phyloP scores from a whole-genome alignment of 2,888 invertebrate genomes.

The Polyommatus icarus region DNA sequence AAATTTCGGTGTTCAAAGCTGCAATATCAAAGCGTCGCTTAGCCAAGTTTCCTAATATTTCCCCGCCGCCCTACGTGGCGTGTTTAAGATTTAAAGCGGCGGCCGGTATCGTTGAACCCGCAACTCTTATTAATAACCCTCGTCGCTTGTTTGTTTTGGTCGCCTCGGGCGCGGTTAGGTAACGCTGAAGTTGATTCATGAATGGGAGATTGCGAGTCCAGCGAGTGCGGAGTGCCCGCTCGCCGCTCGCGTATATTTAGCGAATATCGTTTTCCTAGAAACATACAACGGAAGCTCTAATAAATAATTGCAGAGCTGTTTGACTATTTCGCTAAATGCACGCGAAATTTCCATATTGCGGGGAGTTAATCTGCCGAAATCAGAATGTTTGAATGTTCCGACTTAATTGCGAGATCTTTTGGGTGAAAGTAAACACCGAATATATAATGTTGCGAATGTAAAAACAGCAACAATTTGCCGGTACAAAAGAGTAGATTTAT shows the following conservation, averaged over 20 bases:
- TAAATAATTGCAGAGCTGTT: constrained; percentile 43
- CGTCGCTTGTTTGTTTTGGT: constrained; percentile 72
- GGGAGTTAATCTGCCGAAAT: not conserved
- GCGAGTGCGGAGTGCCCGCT: constrained; percentile 46
- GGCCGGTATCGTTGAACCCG: constrained; percentile 75
- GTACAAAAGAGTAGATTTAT: constrained; percentile 22
- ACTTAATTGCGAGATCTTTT: not conserved
- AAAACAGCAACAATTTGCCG: constrained; percentile 1
- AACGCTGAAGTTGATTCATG: constrained; percentile 79
- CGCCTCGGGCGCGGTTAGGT: constrained; percentile 69
- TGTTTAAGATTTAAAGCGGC: constrained; percentile 62
- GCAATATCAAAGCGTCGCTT: not conserved
- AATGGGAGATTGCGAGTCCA: constrained; percentile 67
- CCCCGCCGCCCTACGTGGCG: constrained; percentile 51
- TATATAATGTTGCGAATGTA: constrained; percentile 18
- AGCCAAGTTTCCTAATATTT: constrained; percentile 45
- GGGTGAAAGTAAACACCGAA: not conserved
- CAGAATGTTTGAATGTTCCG: not conserved
- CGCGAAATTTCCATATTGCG: constrained; percentile 21
- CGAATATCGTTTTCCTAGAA: constrained; percentile 69
- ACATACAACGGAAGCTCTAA: constrained; percentile 68
- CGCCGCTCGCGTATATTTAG: constrained; percentile 68
- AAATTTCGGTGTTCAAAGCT: not conserved
- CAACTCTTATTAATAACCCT: constrained; percentile 76
- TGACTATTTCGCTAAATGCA: constrained; percentile 32